Base-by-base conservation (phyloP, 2,797 vertebrate genomes). In the Orestias chungarensis region DNA sequence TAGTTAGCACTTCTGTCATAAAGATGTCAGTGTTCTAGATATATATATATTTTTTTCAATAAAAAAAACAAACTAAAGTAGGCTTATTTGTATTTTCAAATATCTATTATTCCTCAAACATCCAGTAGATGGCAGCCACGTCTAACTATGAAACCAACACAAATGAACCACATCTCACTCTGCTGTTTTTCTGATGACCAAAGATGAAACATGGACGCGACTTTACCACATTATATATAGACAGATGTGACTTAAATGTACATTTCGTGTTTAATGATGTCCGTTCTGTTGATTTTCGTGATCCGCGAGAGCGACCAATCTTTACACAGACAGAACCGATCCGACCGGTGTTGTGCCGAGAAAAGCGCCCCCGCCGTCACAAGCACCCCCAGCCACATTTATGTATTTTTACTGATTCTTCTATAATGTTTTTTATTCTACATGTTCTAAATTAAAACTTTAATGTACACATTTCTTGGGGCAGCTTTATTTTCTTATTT, bases 81-180 rank as follows among this genome's bases (percentile, higher is more conserved):
- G 18, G 17, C 1, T 54, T 7, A 27, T 59, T 59, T n/a, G n/a
- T n/a, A n/a, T n/a, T n/a, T n/a, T 59, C 14, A 27, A 25, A 25
- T 27, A 4, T 42, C n/a, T 14, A 12, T 7, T 25, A 3, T 66
- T 50, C 18, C 31, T 25, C 14, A 35, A 1, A 10, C 35, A 9
- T 27, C 66, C 86, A 29, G 65, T 80, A 83, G 87, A 77, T 85
- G 73, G 70, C 6, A 57, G 3, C 27, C 79, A 27, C 77, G 72
- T 66, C 38, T 31, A 17, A 31, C 6, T 20, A 31, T 54, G 40
- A 8, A 23, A 25, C 38, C 31, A 40, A 14, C 23, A 62, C 4
- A 35, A 2, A 15, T 0, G 1, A n/a, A 14, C 35, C 72, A 84
- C 1, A 3, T 49, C 78, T 69, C 83, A 87, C 84, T 80, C 71